Conservation (phyloP, 1,140 invertebrate species). For the Ceratina australensis region DNA sequence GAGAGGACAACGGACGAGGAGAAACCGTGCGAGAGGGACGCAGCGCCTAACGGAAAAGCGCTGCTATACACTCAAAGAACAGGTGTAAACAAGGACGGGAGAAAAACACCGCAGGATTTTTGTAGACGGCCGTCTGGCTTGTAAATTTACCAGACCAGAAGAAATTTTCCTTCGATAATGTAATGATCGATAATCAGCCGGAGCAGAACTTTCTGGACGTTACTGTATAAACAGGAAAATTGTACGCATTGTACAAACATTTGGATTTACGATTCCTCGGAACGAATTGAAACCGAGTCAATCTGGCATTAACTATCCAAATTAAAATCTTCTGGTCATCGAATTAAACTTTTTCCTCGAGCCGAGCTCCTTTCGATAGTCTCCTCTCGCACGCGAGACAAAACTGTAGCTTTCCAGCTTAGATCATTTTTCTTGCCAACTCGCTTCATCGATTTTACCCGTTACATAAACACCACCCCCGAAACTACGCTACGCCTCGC, state of each 20-base stretch:
- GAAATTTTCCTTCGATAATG: constrained; percentile 36
- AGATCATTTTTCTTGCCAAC: constrained; percentile 33
- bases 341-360: too few species aligned
- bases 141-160: constrained; percentile 49
- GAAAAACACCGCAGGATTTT: constrained; percentile 46
- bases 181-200: background rate
- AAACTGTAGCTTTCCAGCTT: background rate
- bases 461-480: constrained; percentile 38
- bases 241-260: background rate
- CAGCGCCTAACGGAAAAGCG: constrained; percentile 30
- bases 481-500: background rate
- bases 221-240: background rate
- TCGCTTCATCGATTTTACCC: constrained; percentile 28
- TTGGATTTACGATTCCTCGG: background rate
- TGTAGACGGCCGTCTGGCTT: constrained; percentile 45
- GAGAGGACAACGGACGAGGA: constrained; percentile 52
- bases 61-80: constrained; percentile 15
- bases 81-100: constrained; percentile 41
- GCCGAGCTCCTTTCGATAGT: background rate
- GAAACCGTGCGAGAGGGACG: constrained; percentile 47
- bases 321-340: too few species aligned
- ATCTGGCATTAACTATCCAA: too few species aligned
- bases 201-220: too few species aligned
- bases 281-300: background rate
- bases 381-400: background rate